Percentiles rank a stretch among this genome's conserved stretches.
phyloP scores from a whole-genome alignment of 1,140 invertebrate genomes.

The Ceratina japonica region DNA sequence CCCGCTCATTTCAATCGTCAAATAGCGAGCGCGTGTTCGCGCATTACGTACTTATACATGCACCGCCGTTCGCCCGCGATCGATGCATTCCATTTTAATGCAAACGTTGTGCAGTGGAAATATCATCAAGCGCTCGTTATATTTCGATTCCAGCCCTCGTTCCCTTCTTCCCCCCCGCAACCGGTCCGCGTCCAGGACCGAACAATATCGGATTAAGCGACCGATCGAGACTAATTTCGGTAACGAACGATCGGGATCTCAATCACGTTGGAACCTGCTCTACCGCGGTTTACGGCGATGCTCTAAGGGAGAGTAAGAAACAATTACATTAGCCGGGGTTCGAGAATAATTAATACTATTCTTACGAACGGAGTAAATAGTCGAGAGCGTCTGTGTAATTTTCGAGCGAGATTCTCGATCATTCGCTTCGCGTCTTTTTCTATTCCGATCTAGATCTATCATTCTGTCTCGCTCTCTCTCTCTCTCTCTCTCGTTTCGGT shows the following conservation, averaged over 20 bases:
- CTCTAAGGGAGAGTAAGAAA: not conserved
- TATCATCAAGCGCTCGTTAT: no score
- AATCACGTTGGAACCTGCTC: not conserved
- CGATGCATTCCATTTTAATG: conserved; percentile 27
- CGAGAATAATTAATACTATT: conserved; percentile 5
- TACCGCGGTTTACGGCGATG: not conserved
- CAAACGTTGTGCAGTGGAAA: conserved; percentile 3
- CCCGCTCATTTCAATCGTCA: not conserved
- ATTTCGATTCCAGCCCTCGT: no score
- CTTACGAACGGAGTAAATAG: not conserved
- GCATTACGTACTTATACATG: not conserved
- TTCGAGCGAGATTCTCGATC: not conserved
- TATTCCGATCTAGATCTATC: not conserved
- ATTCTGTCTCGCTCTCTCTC: no score
- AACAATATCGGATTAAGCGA: conserved; percentile 1
- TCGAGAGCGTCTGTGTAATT: conserved; percentile 30
- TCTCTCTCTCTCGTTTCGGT: not conserved
- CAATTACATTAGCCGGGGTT: not conserved
- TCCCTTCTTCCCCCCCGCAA: not conserved
- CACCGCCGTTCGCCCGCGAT: not conserved
- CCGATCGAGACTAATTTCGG: not conserved
- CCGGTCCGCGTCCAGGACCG: no score
- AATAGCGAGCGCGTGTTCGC: not conserved
- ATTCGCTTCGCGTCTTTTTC: not conserved
- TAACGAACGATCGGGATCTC: not conserved